Base-by-base conservation (phyloP, 2,888 invertebrate species). In the Yponomeuta sedellus region DNA sequence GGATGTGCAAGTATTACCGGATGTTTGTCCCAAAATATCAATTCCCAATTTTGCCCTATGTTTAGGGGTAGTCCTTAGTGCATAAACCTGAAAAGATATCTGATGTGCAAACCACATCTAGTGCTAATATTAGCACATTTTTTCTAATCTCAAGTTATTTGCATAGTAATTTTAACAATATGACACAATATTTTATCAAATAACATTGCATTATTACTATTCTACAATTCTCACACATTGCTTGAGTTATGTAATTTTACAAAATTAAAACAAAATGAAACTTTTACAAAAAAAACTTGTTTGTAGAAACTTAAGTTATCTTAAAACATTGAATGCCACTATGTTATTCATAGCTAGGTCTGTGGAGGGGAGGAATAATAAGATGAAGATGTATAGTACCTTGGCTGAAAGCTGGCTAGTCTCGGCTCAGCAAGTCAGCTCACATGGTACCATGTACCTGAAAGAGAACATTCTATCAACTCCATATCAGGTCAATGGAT, bases 291-390 rank as follows among this genome's bases (percentile, higher is more conserved):
- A 70, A 76, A 64, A 75, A 77, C 25, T 77, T 80, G 70, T 40
- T 72, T 74, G 1, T 52, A 52, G 44, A 73, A 70, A 72, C 72
- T 61, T 75, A 73, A 82, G 75, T 72, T 82, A 83, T 78, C 85
- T 86, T 88, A 85, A 87, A 88, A 85, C 84, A 80, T 80, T 78
- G 75, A 81, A 75, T 86, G 83, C 81, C 85, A 84, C 88, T 88
- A 89, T 88, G 88, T 80, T 74, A 76, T 75, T 83, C 84, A 88
- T 88, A 88, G 86, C 80, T 83, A 84, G 82, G 86, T 88, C 87
- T 83, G 79, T 76, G 76, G 79, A 80, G 79, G 79, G 79, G 82
- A 79, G 44, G 73, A 77, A 74, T 79, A 76, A 78, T 56, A 63
- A 63, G 20, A 79, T 79, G 81, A 76, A 74, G 81, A 77, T 81